Base-by-base conservation (phyloP, 2,113 vertebrate species). In the Bos indicus region DNA sequence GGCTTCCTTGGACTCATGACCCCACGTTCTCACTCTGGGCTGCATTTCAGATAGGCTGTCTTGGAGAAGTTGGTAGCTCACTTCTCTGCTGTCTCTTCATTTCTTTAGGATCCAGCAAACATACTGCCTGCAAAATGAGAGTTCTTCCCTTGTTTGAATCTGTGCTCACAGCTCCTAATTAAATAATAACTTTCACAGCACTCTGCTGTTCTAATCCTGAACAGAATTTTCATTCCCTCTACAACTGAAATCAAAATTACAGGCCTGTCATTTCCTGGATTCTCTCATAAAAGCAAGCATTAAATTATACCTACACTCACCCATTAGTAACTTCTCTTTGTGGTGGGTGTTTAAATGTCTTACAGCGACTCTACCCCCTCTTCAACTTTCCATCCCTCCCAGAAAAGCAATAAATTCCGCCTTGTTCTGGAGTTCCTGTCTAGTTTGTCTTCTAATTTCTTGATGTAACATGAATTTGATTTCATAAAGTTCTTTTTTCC, bases 171-270 rank as follows among this genome's bases (percentile, higher is more conserved):
- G 56, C 67, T 95, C 48, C 86, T 98, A 96, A 98, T 98, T 98
- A 97, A 98, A 95, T 96, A 97, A 98, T 97, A 92, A 96, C 97
- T 93, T 97, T 91, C 91, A 95, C 30, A 96, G 88, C 74, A 71
- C 52, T 95, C 77, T 19, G 21, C 94, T 78, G 64, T 60, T 64
- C 46, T 5, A 17, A 93, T 51, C 46, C 89, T 64, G 93, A 91
- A 59, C 16, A 4, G 51, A 62, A 64, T 88, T 71, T 95, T 97
- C 88, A 86, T 96, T 97, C 60, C 97, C 94, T 93, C 93, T 81
- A 92, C 83, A 74, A 77, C 43, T 92, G 97, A 98, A 97, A 94
- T 95, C 89, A 93, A 97, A 97, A 98, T 98, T 97, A 98, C 78
- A 98, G 97, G 54, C 74, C 97, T 98, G 98, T 97, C 98, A 97